Conservation (phyloP, 2,113 vertebrate species). For the Triplophysa siluroides region DNA sequence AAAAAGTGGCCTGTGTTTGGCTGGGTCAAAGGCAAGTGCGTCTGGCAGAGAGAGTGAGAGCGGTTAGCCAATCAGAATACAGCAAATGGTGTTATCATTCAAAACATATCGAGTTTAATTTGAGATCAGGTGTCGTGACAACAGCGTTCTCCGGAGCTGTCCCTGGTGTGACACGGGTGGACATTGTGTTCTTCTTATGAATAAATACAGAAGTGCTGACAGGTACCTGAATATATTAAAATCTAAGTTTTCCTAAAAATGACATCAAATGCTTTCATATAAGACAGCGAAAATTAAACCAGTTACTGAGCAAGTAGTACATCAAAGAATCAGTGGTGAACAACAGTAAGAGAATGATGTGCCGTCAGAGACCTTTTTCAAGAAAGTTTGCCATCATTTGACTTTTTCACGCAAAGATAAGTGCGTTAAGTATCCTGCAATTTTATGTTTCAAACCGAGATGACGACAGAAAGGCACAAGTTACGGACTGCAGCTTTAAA, state of each 20-base stretch:
- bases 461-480: no score
- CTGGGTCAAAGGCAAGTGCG: slow-evolving; percentile 44
- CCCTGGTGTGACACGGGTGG: not conserved
- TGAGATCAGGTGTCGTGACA: slow-evolving; percentile 36
- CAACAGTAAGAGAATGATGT: no score
- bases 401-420: no score
- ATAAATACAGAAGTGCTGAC: not conserved
- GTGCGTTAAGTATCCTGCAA: no score
- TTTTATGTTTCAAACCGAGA: no score
- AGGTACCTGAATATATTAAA: not conserved
- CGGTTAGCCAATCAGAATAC: slow-evolving; percentile 8
- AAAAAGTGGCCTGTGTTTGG: slow-evolving; percentile 54
- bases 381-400: no score
- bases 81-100: slow-evolving; percentile 17
- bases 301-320: no score
- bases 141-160: not conserved
- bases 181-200: not conserved
- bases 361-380: no score
- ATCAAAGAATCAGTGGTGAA: no score
- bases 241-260: no score
- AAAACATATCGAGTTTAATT: slow-evolving; percentile 45
- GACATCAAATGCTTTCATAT: no score
- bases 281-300: no score
- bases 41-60: slow-evolving; percentile 51
- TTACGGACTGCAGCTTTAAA: not conserved